A percentile compares a stretch with the other conserved stretches of the same genome.
Conservation (phyloP, 2,888 invertebrate species). For the Colostygia pectinataria region DNA sequence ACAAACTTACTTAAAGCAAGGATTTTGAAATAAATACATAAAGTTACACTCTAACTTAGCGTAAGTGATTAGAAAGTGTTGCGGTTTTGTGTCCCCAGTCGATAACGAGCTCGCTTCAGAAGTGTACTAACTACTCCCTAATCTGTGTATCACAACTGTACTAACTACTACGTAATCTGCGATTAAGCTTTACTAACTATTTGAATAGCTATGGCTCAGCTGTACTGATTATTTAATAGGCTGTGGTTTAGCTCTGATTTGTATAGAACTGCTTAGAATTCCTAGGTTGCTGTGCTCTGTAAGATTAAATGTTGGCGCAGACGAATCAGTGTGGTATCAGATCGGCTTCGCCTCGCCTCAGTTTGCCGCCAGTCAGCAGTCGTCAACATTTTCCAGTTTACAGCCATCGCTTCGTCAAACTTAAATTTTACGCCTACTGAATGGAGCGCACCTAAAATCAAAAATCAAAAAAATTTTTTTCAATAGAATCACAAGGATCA, state of each 20-base stretch:
- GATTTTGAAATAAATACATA: neutral
- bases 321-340: no score
- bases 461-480: no score
- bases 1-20: neutral
- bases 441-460: no score
- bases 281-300: no score
- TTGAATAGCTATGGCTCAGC: conserved; percentile 1
- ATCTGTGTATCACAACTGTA: neutral
- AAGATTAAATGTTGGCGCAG: no score
- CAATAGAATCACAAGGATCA: no score
- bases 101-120: conserved; percentile 23
- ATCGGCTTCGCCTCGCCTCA: no score
- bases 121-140: conserved; percentile 6
- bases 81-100: conserved; percentile 22
- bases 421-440: no score
- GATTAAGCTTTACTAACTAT: neutral
- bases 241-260: neutral
- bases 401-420: no score
- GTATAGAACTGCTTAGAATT: neutral
- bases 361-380: no score
- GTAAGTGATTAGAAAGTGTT: neutral
- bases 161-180: conserved; percentile 2
- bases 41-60: conserved; percentile 9
- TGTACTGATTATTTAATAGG: neutral
- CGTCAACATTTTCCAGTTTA: no score